Base-by-base conservation (phyloP, 37 sponge, comb jelly and placozoan species). In the Cladorhizidae sp. region DNA sequence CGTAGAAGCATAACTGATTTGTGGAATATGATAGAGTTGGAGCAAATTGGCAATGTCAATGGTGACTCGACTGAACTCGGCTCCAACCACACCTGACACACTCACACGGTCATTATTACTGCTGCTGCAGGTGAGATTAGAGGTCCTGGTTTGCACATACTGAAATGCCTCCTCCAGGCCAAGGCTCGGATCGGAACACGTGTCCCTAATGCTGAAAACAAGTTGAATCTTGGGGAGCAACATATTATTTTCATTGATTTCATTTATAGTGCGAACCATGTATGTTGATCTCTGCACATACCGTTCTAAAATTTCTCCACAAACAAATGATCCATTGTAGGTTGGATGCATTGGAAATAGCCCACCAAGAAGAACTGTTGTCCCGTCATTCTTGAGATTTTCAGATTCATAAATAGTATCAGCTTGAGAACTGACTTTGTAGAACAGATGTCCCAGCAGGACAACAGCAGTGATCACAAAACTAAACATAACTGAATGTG, bases 1-100 rank as follows among this genome's bases (percentile, higher is more conserved):
- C 29, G 95, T 92, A 25, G 92, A 83, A 18, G 83, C 83, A 57
- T 88, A 88, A 38, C 88, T 84, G 26, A 94, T 78, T 78, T 89
- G 92, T 31, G 95, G 92, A 22, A 94, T 75, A 36, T 72, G 25
- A 67, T 92, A 94, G 23, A 92, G 64, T 36, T 87, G 43, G 1
- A 94, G 74, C 36, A 94, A 57, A 57, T 74, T 91, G 23, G 91
- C 86, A 32, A 87, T 80, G 50, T 79, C 62, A 15, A 88, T 88
- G 26, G 92, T 88, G 22, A 87, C 75, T 26, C 75, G 52, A 57
- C 86, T 85, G 35, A 56, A 76, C 23, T 89, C 80, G 6, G 86
- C 91, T 40, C 95, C 95, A 32, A 88, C 76, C 18, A 94, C 92
- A 52, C 89, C 92, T 40, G 78, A 73, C 3, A 81, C 69, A 35